Conservation (phyloP, 2,113 vertebrate species). For the Oncorhynchus gorbuscha region DNA sequence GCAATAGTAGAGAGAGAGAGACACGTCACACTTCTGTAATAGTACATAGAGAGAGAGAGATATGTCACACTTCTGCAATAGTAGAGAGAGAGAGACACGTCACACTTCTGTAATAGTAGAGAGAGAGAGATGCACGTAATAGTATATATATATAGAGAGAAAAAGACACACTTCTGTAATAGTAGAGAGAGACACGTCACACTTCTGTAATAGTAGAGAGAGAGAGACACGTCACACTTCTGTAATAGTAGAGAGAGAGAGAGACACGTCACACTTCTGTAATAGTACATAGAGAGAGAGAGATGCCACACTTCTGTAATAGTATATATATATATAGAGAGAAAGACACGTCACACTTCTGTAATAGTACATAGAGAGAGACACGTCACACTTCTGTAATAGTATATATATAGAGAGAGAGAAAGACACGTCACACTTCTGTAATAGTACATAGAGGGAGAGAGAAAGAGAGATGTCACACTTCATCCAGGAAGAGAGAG, state of each 20-base stretch:
- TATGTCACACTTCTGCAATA: too few relatives aligned
- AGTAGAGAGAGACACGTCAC: conserved; percentile 60
- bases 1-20: conserved; percentile 30
- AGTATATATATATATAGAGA: conserved; percentile 28
- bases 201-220: conserved; percentile 57
- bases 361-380: conserved; percentile 24
- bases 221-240: conserved; percentile 69
- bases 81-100: neutral
- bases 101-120: neutral
- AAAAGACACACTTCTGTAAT: conserved; percentile 70
- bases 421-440: conserved; percentile 71
- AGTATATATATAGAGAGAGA: neutral
- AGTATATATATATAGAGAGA: too few relatives aligned
- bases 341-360: conserved; percentile 66
- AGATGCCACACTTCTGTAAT: conserved; percentile 65
- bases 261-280: conserved; percentile 72
- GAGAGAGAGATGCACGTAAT: conserved; percentile 51
- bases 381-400: too few relatives aligned
- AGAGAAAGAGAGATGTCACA: neutral
- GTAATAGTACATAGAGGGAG: conserved; percentile 25
- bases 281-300: conserved; percentile 14
- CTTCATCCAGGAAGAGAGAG: too few relatives aligned
- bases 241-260: conserved; percentile 35
- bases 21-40: conserved; percentile 67
- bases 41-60: conserved; percentile 15